Conservation (phyloP, 1,140 invertebrate species). For the Bombus affinis region DNA sequence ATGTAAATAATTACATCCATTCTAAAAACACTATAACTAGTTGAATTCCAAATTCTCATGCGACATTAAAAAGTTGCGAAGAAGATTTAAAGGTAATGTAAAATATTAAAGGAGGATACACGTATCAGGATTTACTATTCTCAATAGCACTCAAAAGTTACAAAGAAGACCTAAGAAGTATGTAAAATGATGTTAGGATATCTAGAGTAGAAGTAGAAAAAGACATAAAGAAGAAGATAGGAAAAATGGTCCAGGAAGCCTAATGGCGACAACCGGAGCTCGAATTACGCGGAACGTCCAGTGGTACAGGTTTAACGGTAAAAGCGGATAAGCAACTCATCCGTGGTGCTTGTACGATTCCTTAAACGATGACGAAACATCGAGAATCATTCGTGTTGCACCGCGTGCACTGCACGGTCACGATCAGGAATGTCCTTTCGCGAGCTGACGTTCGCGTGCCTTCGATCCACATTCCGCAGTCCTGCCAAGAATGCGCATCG, state of each 20-base stretch:
- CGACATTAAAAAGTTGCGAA: not conserved
- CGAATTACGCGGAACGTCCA: not conserved
- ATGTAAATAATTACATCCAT: not conserved
- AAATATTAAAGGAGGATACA: not conserved
- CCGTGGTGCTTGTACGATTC: conserved; percentile 29
- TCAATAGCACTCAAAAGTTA: too few relatives aligned
- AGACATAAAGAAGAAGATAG: not conserved
- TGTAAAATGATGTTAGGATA: not conserved
- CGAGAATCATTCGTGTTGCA: conserved; percentile 42
- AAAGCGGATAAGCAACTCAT: conserved; percentile 23
- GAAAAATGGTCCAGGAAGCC: not conserved
- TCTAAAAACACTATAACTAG: not conserved
- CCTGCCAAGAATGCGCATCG: conserved; percentile 62
- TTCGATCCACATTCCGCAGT: conserved; percentile 61
- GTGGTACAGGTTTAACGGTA: conserved; percentile 45
- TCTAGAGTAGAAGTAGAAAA: not conserved
- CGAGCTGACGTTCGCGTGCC: conserved; percentile 52
- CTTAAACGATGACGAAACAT: conserved; percentile 63
- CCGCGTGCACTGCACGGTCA: conserved; percentile 16
- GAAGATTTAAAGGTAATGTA: not conserved
- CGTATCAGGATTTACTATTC: too few relatives aligned
- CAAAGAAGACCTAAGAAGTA: not conserved
- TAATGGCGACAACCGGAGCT: not conserved
- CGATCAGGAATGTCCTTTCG: conserved; percentile 54
- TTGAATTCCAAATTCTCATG: not conserved